Evolutionary conservation across 2,797 vertebrate species (phyloP), one percentile per base, ranked within the genome.

Genomic region (Schizopygopsis malacanthus): DNA sequence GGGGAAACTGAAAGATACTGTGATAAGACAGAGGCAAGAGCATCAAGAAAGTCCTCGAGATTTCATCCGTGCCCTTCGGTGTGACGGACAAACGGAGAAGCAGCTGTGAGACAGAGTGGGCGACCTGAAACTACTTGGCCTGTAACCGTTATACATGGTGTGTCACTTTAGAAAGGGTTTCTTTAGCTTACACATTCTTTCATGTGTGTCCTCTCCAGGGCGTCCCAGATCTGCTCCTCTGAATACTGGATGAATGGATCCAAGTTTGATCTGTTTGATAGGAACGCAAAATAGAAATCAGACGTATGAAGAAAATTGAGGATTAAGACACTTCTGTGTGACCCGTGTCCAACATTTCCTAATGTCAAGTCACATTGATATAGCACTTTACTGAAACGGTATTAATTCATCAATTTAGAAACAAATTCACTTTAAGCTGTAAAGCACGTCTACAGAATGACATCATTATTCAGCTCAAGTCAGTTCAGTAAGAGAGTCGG

Each of bases 141-240:
- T 16, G 47, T 20, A 45, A 78, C 28, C 11, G 5, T 6, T 69
- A 63, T 25, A 28, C 4, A 54, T 10, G 15, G 16, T 20, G 50
- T 16, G 47, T 52, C 50, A n/a, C 33, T 63, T 25, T 25, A 25
- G 59, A 61, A 61, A 10, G 59, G 59, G n/a, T 37, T 65, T 67
- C 28, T 37, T 79, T 76, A 75, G 96, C 97, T 97, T 94, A 98
- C 97, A 95, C 96, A 97, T 87, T 97, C 97, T 91, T 98, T 97
- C 96, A 98, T 98, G 92, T 98, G 97, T n/a, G 97, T 98, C 89
- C 96, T 95, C 84, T 97, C 96, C 88, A 98, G 92, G 82, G 97
- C 94, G 59, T 97, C 95, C 97, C 97, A 99, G 89, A 98, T 96
- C 92, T 96, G 96, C 18, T 97, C 95, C 72, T 99, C 97, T 0